Evolutionary conservation across 1,140 invertebrate species (phyloP), one percentile per base, ranked within the genome.

Genomic region (Trichonephila clavata): DNA sequence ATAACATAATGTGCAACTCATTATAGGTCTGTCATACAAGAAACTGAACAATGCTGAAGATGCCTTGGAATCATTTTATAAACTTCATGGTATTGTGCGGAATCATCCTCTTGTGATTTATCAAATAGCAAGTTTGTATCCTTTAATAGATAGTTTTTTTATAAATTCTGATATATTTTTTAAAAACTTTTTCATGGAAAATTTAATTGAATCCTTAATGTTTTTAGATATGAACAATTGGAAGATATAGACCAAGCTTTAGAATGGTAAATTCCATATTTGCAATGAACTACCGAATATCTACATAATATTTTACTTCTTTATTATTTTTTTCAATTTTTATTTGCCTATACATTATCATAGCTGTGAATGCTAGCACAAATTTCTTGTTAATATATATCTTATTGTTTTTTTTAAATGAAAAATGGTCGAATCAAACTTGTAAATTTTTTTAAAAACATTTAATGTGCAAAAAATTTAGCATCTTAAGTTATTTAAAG

Each of bases 21-120:
- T 84, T 84, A 21, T 94, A 97, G 97, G 98, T 57, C 95, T 98
- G 86, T 96, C 97, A 27, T 97, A 98, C 88, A 98, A 98, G 95
- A 97, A 97, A 92, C 96, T 97, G 94, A 96, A 96, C 86, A 96
- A 97, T 93, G 97, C 97, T 94, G 97, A 98, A 94, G 97, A 98
- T 95, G 97, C 97, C 81, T 95, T 98, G 65, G 97, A 97, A 94
- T 97, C 97, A 95, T 99, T 98, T 95, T 97, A 97, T 96, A 98
- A 99, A 96, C 96, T 99, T 65, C 97, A 97, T 95, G 96, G 97
- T 86, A 97, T 98, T 83, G 96, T 98, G n/a, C 93, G 96, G 59
- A 97, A 97, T 95, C 97, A 98, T 96, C 97, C 98, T 16, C 97
- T 98, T 95, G 98, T 98, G 6, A 97, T 98, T 81, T 99, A 97